A percentile compares a stretch with the other conserved stretches of the same genome.
These are phyloP conservation scores for Cotesia glomerata DNA, from an alignment of 1,140 invertebrate species.

Conservation along the genomic window DNA sequence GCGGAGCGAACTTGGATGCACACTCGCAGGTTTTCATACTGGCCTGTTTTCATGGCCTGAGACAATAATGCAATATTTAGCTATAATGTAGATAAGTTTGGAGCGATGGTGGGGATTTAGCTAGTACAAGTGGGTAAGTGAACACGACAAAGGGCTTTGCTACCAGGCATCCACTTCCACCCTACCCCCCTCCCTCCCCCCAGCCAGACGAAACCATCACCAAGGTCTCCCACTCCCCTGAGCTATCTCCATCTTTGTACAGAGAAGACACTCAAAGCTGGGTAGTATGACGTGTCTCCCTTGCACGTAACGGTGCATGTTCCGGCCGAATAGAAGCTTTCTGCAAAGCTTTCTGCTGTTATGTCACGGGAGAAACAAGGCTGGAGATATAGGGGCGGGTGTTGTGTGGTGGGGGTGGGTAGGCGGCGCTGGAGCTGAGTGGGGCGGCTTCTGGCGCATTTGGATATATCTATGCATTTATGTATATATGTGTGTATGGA, in stretches of 20 bases:
- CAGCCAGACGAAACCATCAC: not conserved
- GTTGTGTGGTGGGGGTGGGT: slow-evolving; percentile 40
- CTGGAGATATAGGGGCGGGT: slow-evolving; percentile 44
- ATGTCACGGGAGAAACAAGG: slow-evolving; percentile 36
- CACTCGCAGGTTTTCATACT: slow-evolving; percentile 38
- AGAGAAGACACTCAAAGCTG: not conserved
- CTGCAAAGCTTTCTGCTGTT: slow-evolving; percentile 16
- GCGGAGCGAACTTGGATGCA: slow-evolving; percentile 19
- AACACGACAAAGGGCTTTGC: slow-evolving; percentile 12
- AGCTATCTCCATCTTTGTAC: not conserved
- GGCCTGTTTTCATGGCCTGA: slow-evolving; percentile 60
- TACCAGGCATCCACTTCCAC: not conserved
- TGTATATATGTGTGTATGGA: slow-evolving; percentile 22
- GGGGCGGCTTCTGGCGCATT: slow-evolving; percentile 16
- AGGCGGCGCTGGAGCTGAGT: slow-evolving; percentile 42
- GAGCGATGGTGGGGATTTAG: slow-evolving; percentile 25
- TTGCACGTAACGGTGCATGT: slow-evolving; percentile 13
- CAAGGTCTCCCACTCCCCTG: not conserved
- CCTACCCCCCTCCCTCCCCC: no score
- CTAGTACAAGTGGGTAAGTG: not conserved
- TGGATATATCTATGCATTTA: slow-evolving; percentile 19
- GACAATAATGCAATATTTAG: slow-evolving; percentile 65
- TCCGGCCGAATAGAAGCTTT: not conserved
- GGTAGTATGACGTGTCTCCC: not conserved
- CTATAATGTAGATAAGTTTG: slow-evolving; percentile 46